Evolutionary conservation across 2,113 vertebrate genomes (phyloP).

Genomic region (Campylomormyrus tamandua): DNA sequence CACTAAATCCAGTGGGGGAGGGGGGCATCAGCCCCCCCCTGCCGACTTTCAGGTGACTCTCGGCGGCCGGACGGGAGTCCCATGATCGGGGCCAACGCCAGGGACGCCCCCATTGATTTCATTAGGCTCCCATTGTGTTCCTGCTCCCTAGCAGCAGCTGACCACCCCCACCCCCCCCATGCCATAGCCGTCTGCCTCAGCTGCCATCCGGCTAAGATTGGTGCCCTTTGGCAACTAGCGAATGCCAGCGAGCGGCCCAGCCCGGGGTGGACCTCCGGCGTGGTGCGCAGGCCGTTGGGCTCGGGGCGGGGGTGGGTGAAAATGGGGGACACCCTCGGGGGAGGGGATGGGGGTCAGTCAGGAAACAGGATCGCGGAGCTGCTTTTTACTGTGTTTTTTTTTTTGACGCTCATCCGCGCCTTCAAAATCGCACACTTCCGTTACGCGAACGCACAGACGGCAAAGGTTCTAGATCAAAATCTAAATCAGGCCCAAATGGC

Average conservation of each 20-base stretch:
- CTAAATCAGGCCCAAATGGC: neutral
- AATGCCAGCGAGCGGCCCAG: conserved; percentile 15
- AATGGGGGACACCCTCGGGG: neutral
- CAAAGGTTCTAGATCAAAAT: neutral
- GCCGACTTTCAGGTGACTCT: conserved; percentile 32
- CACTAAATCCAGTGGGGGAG: neutral
- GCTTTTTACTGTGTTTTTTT: neutral
- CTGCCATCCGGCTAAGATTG: conserved; percentile 21
- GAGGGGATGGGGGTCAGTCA: neutral
- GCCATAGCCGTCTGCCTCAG: conserved; percentile 28
- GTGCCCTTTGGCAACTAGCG: conserved; percentile 39
- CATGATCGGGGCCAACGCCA: conserved; percentile 16
- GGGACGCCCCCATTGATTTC: conserved; percentile 33
- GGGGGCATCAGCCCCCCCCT: neutral
- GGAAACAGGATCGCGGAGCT: neutral
- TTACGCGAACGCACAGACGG: neutral
- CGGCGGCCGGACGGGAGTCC: conserved; percentile 23
- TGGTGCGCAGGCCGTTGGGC: neutral
- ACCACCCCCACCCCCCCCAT: conserved; percentile 15
- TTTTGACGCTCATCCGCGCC: neutral
- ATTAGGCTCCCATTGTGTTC: conserved; percentile 25
- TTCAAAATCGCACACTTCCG: neutral
- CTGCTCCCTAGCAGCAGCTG: conserved; percentile 27
- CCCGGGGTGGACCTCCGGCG: neutral
- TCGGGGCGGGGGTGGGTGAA: neutral